Evolutionary conservation across 35 echinoderm and acorn worm genomes (phyloP), one percentile per base, ranked within the genome.

Genomic region (Stichopus chloronotus): DNA sequence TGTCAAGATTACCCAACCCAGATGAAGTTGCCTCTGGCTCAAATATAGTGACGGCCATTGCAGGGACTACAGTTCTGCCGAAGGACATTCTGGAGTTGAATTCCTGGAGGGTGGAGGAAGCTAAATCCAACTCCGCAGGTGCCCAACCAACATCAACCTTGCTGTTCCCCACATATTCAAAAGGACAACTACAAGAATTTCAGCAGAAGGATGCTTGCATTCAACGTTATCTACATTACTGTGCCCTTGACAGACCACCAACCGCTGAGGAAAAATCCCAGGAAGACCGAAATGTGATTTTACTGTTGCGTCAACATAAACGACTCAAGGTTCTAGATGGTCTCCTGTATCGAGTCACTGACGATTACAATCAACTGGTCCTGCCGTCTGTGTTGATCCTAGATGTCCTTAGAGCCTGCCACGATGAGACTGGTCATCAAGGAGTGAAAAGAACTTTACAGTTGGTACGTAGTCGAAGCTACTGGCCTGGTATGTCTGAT

Each of bases 401-500:
- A 9, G 25, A 69, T 8, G 55, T 85, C 2, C 11, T 85, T 7
- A 7, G 58, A 16, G 82, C 12, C n/a, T 57, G 54, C 9, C 82
- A 85, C 53, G 55, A 59, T 14, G 5, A 5, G 19, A 58, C 55
- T 5, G 55, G 82, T 9, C 82, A 58, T 85, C 82, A 85, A 58
- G 19, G 82, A 19, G 54, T 57, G 8, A n/a, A 16, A 11, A 21
- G 55, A 6, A 85, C 80, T 8, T 58, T 59, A 54, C 82, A 57
- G 5, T 53, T 85, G 54, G 9, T 85, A 8, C 53, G 55, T 17
- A 20, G 9, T 5, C 54, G 95, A n/a, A 95, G 91, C 57, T 97
- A 87, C 60, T 97, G 96, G 94, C 83, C 92, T 9, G 63, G 43
- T n/a, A 72, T 78, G 53, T 55, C 53, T 12, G 52, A 84, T 6